Conservation (phyloP, 1,140 invertebrate species). For the Lasioglossum baleicum region DNA sequence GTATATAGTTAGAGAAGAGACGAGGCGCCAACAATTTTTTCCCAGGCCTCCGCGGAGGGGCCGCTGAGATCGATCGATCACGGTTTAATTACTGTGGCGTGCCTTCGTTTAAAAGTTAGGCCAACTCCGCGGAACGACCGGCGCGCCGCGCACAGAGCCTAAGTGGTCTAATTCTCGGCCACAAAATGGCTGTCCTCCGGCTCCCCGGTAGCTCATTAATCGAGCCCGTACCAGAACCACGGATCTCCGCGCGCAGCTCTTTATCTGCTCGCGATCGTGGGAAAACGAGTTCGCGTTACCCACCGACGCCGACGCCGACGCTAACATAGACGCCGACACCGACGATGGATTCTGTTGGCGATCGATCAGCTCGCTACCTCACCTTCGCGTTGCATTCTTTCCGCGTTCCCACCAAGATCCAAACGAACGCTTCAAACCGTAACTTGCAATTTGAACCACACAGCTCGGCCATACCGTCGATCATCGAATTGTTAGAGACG, state of each 20-base stretch:
- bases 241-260: constrained; percentile 36
- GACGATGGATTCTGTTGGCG: no score
- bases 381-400: no score
- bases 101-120: constrained; percentile 58
- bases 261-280: constrained; percentile 51
- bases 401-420: no score
- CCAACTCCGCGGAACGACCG: constrained; percentile 36
- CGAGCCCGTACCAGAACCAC: constrained; percentile 9
- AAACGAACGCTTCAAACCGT: no score
- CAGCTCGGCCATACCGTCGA: no score
- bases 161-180: constrained; percentile 60
- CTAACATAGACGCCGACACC: not conserved
- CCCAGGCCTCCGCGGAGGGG: not conserved
- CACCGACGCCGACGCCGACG: not conserved
- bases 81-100: constrained; percentile 47
- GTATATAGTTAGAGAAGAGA: no score
- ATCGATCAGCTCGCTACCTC: no score
- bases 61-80: constrained; percentile 35
- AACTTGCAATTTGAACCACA: no score
- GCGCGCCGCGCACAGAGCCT: constrained; percentile 33
- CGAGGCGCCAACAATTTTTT: constrained; percentile 1
- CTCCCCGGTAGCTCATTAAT: constrained; percentile 53
- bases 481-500: no score
- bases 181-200: constrained; percentile 54
- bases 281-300: constrained; percentile 13